Base-by-base conservation (phyloP, 2,888 invertebrate species). In the Plebejus argus region DNA sequence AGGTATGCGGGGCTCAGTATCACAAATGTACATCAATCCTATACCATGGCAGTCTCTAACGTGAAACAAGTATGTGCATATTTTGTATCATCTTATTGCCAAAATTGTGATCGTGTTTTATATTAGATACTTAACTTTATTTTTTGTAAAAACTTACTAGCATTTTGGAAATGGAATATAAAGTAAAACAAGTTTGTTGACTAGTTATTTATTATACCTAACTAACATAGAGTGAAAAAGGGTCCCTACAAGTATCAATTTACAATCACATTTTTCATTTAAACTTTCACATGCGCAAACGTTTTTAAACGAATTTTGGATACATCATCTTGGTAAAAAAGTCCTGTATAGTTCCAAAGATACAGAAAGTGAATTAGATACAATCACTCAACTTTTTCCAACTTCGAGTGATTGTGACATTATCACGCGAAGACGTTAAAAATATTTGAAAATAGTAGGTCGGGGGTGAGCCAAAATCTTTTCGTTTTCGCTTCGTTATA, bases 1-100 rank as follows among this genome's bases (percentile, higher is more conserved):
- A 96, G 96, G 95, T 87, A 95, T 96, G 92, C 95, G 95, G 76
- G 95, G 95, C 49, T 95, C 96, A 0, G 93, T 95, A 53, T 96
- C 96, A 18, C 91, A 95, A 79, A 95, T 96, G 85, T 96, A 95
- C 82, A 91, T 96, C 78, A 96, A 96, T 86, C 96, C 96, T 1
- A 92, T 94, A 49, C 96, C 96, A 0, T 96, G 96, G 96, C 94
- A 95, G 82, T 89, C 90, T 56, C 85, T 90, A 3, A 86, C 90
- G n/a, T 91, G 89, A 85, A 83, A 45, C 77, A 10, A 70, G 58
- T 74, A 39, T 71, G 71, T 76, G 23, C 49, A 20, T 7, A 5
- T 45, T 49, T 72, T 45, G 12, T n/a, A 15, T 15, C n/a, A 35
- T 18, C 18, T 72, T 15, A n/a, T 23, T 28, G 18, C 10, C 15